Conservation (phyloP, 2,888 invertebrate genomes). For the Sinotaia quadrata region DNA sequence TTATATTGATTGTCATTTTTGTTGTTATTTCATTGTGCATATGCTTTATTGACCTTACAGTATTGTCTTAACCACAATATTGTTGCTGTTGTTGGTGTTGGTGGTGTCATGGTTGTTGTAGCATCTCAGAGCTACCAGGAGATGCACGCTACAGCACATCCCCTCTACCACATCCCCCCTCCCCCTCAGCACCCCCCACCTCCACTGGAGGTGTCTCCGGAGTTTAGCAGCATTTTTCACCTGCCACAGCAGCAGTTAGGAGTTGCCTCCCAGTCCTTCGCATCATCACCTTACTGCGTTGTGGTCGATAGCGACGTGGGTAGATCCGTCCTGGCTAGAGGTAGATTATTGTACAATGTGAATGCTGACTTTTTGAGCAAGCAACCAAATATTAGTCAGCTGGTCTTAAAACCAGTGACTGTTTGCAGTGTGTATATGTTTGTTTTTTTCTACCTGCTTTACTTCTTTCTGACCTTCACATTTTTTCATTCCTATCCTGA, state of each 20-base stretch:
- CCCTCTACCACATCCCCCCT: constrained; percentile 25
- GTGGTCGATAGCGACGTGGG: constrained; percentile 50
- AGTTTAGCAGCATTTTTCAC: constrained; percentile 51
- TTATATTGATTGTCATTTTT: not conserved
- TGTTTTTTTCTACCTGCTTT: too few species aligned
- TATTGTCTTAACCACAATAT: not conserved
- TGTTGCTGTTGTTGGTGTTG: constrained; percentile 11
- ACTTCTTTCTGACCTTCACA: too few species aligned
- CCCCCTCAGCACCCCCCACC: constrained; percentile 34
- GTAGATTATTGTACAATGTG: too few species aligned
- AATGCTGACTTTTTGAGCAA: too few species aligned
- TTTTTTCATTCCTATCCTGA: too few species aligned
- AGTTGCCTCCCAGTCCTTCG: constrained; percentile 18
- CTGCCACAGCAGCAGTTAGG: constrained; percentile 37
- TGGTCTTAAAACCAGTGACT: too few species aligned
- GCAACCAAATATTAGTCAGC: too few species aligned
- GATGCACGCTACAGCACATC: constrained; percentile 9
- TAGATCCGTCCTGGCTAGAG: constrained; percentile 42
- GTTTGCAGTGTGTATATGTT: too few species aligned
- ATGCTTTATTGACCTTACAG: too few species aligned
- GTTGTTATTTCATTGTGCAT: not conserved
- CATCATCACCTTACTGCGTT: constrained; percentile 43
- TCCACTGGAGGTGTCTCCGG: constrained; percentile 41
- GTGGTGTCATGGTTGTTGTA: constrained; percentile 23
- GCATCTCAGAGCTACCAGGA: constrained; percentile 33